Conservation (phyloP, 35 echinoderm and acorn worm species). For the Nesometra sesokonis region DNA sequence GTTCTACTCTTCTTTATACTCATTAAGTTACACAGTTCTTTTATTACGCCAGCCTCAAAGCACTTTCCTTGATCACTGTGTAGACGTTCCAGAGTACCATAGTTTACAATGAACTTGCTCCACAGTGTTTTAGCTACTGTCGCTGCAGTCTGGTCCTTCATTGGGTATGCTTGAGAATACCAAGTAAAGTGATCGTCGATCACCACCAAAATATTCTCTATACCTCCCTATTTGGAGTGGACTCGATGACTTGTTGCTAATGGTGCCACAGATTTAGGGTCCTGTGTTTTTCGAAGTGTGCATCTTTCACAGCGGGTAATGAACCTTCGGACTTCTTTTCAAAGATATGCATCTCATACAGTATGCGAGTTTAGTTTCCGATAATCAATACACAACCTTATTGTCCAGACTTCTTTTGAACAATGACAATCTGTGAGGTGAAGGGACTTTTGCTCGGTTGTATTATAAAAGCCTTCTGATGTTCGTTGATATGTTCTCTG, state of each 20-base stretch:
- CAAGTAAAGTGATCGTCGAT: not conserved
- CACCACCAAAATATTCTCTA: not conserved
- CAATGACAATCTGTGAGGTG: not conserved
- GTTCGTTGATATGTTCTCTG: not conserved
- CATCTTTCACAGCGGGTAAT: not conserved
- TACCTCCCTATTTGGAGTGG: not conserved
- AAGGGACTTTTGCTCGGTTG: constrained; percentile 30
- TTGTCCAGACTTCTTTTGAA: constrained; percentile 30
- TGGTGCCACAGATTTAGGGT: not conserved
- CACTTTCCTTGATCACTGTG: not conserved
- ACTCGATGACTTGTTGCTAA: not conserved
- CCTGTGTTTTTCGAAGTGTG: not conserved
- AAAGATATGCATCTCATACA: constrained; percentile 10
- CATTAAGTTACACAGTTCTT: not conserved
- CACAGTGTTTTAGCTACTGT: not conserved
- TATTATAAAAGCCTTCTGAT: constrained; percentile 3
- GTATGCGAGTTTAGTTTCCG: constrained; percentile 15
- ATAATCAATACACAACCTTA: constrained; percentile 37
- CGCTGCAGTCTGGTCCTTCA: not conserved
- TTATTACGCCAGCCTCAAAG: not conserved
- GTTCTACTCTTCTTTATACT: not conserved
- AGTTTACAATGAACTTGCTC: not conserved
- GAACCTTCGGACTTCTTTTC: not conserved
- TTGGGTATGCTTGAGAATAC: not conserved
- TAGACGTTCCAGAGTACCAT: not conserved